These are phyloP conservation scores for Orcinus orca DNA, from an alignment of 2,113 vertebrate genomes.

Conservation along the genomic window DNA sequence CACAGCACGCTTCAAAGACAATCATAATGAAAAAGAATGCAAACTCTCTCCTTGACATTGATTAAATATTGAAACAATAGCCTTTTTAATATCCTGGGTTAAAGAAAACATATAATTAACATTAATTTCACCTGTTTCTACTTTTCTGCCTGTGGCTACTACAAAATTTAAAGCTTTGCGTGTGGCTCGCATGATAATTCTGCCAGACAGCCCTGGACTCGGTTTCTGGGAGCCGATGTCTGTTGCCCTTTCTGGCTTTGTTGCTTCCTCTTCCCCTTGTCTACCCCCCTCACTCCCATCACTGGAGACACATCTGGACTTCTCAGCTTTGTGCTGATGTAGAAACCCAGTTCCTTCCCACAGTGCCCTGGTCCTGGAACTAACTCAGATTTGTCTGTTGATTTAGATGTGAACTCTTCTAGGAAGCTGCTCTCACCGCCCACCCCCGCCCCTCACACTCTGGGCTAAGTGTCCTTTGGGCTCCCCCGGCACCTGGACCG, in stretches of 20 bases:
- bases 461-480: neutral
- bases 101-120: neutral
- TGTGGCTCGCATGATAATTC: rapidly evolving
- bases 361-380: neutral
- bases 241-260: neutral
- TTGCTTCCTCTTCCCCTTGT: neutral
- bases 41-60: neutral
- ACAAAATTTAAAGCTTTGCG: neutral
- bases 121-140: neutral
- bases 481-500: neutral
- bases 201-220: neutral
- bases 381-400: neutral
- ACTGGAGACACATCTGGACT: neutral
- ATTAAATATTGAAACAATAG: neutral
- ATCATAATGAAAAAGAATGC: neutral
- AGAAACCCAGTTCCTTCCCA: too few relatives aligned
- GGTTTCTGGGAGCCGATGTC: neutral
- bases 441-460: neutral
- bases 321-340: neutral
- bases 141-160: neutral
- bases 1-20: neutral
- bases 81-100: neutral
- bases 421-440: neutral
- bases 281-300: rapidly evolving
- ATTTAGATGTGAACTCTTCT: neutral